Conservation (phyloP, 2,797 vertebrate genomes). For the Podargus strigoides region DNA sequence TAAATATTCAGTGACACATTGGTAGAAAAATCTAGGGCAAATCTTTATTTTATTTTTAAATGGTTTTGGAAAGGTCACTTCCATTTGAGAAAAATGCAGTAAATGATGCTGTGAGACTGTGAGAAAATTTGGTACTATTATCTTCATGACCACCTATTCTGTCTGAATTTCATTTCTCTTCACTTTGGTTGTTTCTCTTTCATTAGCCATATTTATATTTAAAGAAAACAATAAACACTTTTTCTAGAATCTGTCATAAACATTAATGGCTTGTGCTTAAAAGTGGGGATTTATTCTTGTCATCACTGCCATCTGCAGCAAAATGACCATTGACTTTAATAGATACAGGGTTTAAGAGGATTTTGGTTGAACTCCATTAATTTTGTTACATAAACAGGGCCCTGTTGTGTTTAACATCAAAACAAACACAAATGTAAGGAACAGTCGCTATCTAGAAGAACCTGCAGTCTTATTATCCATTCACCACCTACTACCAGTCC, state of each 20-base stretch:
- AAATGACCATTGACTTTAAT: not conserved
- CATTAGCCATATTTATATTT: not conserved
- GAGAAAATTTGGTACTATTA: not conserved
- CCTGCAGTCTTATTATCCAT: not conserved
- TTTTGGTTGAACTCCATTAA: not conserved
- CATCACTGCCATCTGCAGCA: not conserved
- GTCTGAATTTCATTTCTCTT: not conserved
- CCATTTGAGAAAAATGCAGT: not conserved
- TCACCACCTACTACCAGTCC: not conserved
- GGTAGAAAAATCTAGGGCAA: slow-evolving; percentile 37
- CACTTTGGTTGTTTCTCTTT: not conserved
- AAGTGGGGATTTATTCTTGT: not conserved
- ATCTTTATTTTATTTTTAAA: slow-evolving; percentile 20
- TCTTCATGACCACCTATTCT: not conserved
- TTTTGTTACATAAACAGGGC: not conserved
- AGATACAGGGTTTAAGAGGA: not conserved
- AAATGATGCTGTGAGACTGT: not conserved
- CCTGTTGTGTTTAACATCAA: not conserved
- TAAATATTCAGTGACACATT: slow-evolving; percentile 36
- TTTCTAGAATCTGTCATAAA: not conserved
- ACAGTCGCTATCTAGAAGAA: not conserved
- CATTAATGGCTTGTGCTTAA: not conserved
- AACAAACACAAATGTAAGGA: not conserved
- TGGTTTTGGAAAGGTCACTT: not conserved
- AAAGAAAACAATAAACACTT: not conserved